Evolutionary conservation across 2,797 vertebrate species (phyloP).

Genomic region (Oophaga sylvatica): DNA sequence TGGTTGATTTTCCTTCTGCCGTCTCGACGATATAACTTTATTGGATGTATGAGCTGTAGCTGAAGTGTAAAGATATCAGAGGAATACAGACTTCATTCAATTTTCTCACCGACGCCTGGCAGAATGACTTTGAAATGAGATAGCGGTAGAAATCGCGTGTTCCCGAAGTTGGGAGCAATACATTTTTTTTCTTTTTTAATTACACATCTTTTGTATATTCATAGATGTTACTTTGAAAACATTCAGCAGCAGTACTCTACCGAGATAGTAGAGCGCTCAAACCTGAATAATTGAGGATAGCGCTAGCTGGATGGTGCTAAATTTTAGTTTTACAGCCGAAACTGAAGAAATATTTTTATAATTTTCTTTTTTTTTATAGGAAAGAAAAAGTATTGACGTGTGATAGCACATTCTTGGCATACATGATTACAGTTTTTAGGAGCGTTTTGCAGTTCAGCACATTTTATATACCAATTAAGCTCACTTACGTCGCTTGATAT

Average conservation of each 20-base stretch:
- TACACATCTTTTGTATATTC: constrained; percentile 57
- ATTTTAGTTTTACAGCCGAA: constrained; percentile 12
- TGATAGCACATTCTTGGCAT: background rate
- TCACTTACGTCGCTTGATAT: background rate
- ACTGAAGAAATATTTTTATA: background rate
- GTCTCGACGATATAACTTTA: constrained; percentile 50
- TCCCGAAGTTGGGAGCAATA: constrained; percentile 45
- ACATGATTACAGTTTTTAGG: background rate
- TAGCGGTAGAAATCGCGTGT: constrained; percentile 37
- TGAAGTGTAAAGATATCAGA: constrained; percentile 61
- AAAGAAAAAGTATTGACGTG: background rate
- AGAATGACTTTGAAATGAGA: constrained; percentile 60
- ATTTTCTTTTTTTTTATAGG: background rate
- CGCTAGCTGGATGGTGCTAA: background rate
- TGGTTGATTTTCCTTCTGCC: constrained; percentile 54
- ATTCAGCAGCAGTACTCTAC: constrained; percentile 37
- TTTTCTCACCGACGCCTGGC: constrained; percentile 46
- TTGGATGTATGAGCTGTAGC: constrained; percentile 49
- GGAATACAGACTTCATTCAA: constrained; percentile 58
- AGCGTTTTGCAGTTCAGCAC: background rate
- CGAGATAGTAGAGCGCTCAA: constrained; percentile 25
- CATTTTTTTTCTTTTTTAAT: constrained; percentile 56
- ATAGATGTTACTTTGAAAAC: constrained; percentile 49
- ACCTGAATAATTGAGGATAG: constrained; percentile 35
- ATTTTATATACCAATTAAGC: background rate